Percentiles rank a stretch among this genome's conserved stretches.
phyloP scores from a whole-genome alignment of 2,113 vertebrate species.

The Ginglymostoma cirratum region DNA sequence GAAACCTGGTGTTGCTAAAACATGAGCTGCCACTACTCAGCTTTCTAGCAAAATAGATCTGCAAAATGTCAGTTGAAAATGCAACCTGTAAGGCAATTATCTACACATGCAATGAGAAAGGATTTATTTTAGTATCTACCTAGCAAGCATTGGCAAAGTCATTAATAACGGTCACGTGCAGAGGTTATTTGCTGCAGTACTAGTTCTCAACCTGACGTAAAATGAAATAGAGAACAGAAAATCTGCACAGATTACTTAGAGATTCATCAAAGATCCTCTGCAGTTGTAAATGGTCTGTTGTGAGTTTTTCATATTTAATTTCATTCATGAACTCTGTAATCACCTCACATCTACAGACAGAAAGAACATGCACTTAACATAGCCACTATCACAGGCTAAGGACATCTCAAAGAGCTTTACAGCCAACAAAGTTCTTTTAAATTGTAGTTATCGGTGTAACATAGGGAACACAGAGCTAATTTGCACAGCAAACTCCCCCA shows the following conservation, averaged over 20 bases:
- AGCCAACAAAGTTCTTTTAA: neutral
- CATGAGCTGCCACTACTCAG: neutral
- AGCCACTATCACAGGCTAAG: neutral
- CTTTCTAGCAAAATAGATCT: conserved; percentile 28
- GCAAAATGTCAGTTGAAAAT: neutral
- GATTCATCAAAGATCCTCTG: neutral
- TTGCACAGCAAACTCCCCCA: neutral
- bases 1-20: conserved; percentile 22
- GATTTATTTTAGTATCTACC: neutral
- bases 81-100: neutral
- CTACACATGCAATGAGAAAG: neutral
- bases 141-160: neutral
- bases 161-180: neutral
- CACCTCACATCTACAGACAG: neutral
- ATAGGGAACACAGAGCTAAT: neutral
- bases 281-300: neutral
- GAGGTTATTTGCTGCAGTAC: neutral
- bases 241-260: neutral
- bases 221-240: neutral
- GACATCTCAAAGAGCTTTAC: neutral
- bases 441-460: no score
- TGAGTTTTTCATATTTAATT: neutral
- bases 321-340: neutral
- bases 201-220: neutral
- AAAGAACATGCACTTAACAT: neutral